These are phyloP conservation scores for Aplysia californica DNA, from an alignment of 1,140 invertebrate species.

Conservation along the genomic window DNA sequence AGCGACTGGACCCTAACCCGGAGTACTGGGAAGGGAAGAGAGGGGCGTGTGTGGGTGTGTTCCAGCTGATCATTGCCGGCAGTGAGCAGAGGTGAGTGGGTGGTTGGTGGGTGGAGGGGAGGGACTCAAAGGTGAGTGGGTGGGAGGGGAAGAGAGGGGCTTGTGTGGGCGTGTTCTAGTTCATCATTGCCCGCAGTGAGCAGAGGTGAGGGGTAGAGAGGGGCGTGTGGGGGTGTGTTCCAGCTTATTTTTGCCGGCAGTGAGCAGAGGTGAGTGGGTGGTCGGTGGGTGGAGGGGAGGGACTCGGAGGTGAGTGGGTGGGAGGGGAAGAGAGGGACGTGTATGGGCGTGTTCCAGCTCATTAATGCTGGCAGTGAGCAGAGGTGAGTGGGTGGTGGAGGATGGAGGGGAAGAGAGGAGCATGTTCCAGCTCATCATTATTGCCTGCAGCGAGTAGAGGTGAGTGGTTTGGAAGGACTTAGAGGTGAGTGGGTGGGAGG, in stretches of 20 bases:
- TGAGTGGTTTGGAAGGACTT: constrained; percentile 47
- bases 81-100: constrained; percentile 76
- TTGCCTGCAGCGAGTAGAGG: constrained; percentile 80
- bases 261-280: constrained; percentile 73
- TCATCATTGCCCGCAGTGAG: constrained; percentile 78
- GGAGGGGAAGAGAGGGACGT: too few species aligned
- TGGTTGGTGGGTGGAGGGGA: neutral
- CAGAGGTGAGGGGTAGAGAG: constrained; percentile 81
- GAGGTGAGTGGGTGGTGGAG: constrained; percentile 73
- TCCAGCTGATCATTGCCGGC: constrained; percentile 81
- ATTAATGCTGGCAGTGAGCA: constrained; percentile 78
- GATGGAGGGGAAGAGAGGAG: constrained; percentile 95
- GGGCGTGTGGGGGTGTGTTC: constrained; percentile 92
- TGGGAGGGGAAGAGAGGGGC: constrained; percentile 98
- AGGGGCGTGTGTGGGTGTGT: constrained; percentile 92
- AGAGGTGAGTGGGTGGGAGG: constrained; percentile 81
- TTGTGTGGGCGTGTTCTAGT: constrained; percentile 91
- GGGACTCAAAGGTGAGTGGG: constrained; percentile 94
- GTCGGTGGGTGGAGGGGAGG: neutral
- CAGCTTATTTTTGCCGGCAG: constrained; percentile 81
- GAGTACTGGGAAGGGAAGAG: constrained; percentile 98
- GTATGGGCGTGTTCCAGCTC: constrained; percentile 90
- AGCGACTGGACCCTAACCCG: constrained; percentile 89
- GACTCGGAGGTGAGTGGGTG: constrained; percentile 94
- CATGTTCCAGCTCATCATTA: constrained; percentile 83